Base-by-base conservation (phyloP, 2,113 vertebrate genomes). In the Terrapene triunguis region DNA sequence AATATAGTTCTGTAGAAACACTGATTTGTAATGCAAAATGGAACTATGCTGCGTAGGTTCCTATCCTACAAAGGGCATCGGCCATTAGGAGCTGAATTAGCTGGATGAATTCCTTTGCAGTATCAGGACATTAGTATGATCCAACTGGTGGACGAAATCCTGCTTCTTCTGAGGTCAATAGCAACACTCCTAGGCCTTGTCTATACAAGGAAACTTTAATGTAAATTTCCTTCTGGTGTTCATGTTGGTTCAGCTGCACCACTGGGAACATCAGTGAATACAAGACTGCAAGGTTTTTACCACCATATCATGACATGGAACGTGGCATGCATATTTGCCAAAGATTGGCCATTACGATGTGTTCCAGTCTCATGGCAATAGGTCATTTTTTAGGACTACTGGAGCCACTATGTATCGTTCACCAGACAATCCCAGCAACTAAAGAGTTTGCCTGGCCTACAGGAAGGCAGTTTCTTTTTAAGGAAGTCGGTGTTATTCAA, bases 21-120 rank as follows among this genome's bases (percentile, higher is more conserved):
- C 21, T 9, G 22, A 55, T 55, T 55, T 25, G 24, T 55, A 24
- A 55, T 55, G 22, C 54, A 55, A 55, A 55, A 55, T 55, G 22
- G 22, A 55, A 10, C 54, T 55, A 95, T 54, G 87, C 87, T 74
- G 42, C 85, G 51, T 92, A 88, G 87, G 78, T 84, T 96, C 76
- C 82, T 95, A 90, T 91, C 91, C 96, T 95, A 89, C 90, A 3
- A 90, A 69, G 84, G 62, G 85, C 81, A 88, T 91, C 93, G 76
- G 88, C 94, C 94, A 96, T 95, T 95, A 97, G 96, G 93, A 97
- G 90, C 92, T 95, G 80, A 84, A 4, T 92, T 95, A 97, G 80
- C 95, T 0, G 0, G 90, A 95, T 72, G 55, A 85, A 85, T 90
- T 95, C 82, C 82, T 92, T 89, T 74, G 76, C 89, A 25, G 81